A percentile compares a stretch with the other conserved stretches of the same genome.
phyloP scores from a whole-genome alignment of 2,113 vertebrate species.

The Apistogramma diplotaenia region DNA sequence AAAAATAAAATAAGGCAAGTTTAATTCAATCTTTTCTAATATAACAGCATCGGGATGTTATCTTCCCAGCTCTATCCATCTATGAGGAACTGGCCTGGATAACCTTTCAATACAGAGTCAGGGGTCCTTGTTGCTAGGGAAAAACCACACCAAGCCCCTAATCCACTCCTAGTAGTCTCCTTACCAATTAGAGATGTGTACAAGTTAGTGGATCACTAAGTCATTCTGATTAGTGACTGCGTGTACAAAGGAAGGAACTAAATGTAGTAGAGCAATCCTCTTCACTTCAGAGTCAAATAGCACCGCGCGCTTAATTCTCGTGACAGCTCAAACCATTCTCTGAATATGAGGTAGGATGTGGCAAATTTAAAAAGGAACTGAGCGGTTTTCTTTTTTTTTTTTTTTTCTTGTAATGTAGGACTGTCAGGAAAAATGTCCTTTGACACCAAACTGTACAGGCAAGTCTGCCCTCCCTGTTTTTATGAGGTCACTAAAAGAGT shows the following conservation, averaged over 20 bases:
- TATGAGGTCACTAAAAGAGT: slow-evolving; percentile 17
- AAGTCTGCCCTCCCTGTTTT: slow-evolving; percentile 32
- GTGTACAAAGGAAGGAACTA: slow-evolving; percentile 69
- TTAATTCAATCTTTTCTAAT: background rate
- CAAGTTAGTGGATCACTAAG: slow-evolving; percentile 75
- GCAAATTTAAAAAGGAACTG: background rate
- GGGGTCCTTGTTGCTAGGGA: slow-evolving; percentile 73
- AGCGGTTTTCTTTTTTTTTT: background rate
- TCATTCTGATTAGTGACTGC: slow-evolving; percentile 75
- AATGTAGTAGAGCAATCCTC: slow-evolving; percentile 69
- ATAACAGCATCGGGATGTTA: background rate
- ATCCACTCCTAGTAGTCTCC: slow-evolving; percentile 69
- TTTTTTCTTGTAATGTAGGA: background rate
- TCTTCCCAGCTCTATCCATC: background rate
- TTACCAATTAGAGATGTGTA: slow-evolving; percentile 75
- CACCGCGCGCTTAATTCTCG: slow-evolving; percentile 46
- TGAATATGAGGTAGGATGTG: slow-evolving; percentile 9
- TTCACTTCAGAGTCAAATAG: slow-evolving; percentile 65
- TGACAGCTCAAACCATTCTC: slow-evolving; percentile 52
- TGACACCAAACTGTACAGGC: slow-evolving; percentile 10
- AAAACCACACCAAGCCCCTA: slow-evolving; percentile 67
- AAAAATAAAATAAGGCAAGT: background rate
- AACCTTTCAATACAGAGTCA: slow-evolving; percentile 47
- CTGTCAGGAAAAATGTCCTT: slow-evolving; percentile 19
- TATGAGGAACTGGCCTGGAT: slow-evolving; percentile 11